Conservation (phyloP, 92 coral and sea anemone species). For the Paramuricea clavata region DNA sequence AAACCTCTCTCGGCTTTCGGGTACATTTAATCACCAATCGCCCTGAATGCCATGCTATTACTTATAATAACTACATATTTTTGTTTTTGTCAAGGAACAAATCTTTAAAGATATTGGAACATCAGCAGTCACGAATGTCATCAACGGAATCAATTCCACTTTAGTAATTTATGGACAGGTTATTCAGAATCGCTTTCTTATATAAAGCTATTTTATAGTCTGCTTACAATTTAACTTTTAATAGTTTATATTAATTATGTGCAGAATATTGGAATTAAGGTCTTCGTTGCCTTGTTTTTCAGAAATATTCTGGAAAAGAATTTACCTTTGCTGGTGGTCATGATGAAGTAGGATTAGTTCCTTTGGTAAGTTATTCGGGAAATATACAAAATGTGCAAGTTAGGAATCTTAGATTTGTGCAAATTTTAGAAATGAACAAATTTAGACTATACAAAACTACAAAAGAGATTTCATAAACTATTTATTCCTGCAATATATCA, state of each 20-base stretch:
- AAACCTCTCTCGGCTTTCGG: too few relatives aligned
- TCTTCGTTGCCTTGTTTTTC: neutral
- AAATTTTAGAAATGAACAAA: too few relatives aligned
- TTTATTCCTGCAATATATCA: too few relatives aligned
- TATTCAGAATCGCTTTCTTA: neutral
- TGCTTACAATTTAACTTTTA: neutral
- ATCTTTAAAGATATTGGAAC: conserved; percentile 91
- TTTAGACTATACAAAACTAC: too few relatives aligned
- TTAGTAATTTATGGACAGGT: conserved; percentile 97
- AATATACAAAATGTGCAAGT: neutral
- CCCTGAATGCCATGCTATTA: too few relatives aligned
- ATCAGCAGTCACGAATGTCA: conserved; percentile 78
- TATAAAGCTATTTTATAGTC: neutral
- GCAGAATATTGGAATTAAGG: neutral
- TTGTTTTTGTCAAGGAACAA: conserved; percentile 76
- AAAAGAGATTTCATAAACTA: too few relatives aligned
- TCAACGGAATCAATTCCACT: conserved; percentile 89
- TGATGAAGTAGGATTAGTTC: conserved; percentile 93
- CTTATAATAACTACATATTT: too few relatives aligned
- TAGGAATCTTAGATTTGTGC: too few relatives aligned
- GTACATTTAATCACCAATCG: too few relatives aligned
- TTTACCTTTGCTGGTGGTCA: conserved; percentile 89
- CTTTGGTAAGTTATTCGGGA: conserved; percentile 70
- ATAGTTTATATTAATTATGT: neutral
- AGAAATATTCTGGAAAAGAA: conserved; percentile 92